Conservation (phyloP, 2,797 vertebrate species). For the Coilia nasus region DNA sequence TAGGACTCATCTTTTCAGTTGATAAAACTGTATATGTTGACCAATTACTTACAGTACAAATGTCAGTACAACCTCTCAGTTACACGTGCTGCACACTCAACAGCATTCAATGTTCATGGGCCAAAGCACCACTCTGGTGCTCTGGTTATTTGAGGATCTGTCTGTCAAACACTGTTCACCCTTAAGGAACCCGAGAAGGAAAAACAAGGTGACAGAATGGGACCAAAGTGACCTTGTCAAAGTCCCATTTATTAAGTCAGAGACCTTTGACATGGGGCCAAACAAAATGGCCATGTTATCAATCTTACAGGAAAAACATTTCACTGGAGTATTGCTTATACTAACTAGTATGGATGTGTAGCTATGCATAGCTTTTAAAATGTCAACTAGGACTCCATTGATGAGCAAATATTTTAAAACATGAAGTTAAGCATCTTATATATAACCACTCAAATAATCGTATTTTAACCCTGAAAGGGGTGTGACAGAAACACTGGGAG, state of each 20-base stretch:
- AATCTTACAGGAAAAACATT: background rate
- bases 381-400: background rate
- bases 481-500: too few relatives aligned
- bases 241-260: background rate
- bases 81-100: background rate
- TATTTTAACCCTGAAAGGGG: background rate
- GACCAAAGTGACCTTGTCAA: background rate
- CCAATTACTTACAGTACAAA: too few relatives aligned
- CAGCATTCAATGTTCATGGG: background rate
- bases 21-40: too few relatives aligned
- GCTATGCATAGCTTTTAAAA: background rate
- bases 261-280: background rate
- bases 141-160: background rate
- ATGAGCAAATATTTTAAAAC: background rate
- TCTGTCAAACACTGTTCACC: background rate
- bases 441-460: background rate
- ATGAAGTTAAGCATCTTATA: background rate
- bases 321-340: background rate
- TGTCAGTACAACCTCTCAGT: background rate
- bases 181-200: background rate
- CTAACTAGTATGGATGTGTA: background rate
- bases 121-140: background rate
- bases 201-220: background rate
- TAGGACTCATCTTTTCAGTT: background rate
- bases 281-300: background rate